Base-by-base conservation (phyloP, 1,140 invertebrate species). In the Charaxes varanes region DNA sequence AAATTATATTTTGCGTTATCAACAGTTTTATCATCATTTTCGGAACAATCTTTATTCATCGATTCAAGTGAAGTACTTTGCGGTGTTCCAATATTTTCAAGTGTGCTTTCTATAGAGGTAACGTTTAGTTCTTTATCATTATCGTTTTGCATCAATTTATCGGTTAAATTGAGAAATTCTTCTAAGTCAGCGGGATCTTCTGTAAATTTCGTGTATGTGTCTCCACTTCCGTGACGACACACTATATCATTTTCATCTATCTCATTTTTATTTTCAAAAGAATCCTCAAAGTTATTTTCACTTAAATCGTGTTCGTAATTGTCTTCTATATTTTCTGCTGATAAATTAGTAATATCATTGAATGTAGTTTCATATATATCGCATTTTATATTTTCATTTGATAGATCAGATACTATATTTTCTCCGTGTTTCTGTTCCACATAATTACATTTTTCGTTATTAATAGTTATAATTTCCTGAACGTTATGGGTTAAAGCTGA, bases 181-280 rank as follows among this genome's bases (percentile, higher is more conserved):
- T 79, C 68, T 36, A 83, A 61, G 32, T 80, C 68, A 7, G 52
- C 57, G 4, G 74, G 57, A 41, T 77, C 60, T 46, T 77, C 73
- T 12, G 64, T 69, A 33, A 80, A 77, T 51, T 83, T 83, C 18
- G 79, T 83, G 28, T 80, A 83, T 11, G 79, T 83, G 23, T 80
- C 76, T 16, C 79, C 65, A 53, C 76, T 83, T 6, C 73, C 69
- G 44, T 80, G 62, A n/a, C 71, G 61, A 35, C 55, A 57, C 7
- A 57, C 41, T 19, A 58, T 43, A 34, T 61, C 53, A 26, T 48
- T 55, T 3, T 53, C 42, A 10, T 49, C 36, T 41, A 52, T 38
- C 8, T 62, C 48, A 22, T 50, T 44, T 45, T 34, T 52, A 33
- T 49, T 60, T 21, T 63, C 27, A 41, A 55, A 46, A 17, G 60